These are phyloP conservation scores for Heliconius nattereri DNA, from an alignment of 1,140 invertebrate species.

Conservation along the genomic window DNA sequence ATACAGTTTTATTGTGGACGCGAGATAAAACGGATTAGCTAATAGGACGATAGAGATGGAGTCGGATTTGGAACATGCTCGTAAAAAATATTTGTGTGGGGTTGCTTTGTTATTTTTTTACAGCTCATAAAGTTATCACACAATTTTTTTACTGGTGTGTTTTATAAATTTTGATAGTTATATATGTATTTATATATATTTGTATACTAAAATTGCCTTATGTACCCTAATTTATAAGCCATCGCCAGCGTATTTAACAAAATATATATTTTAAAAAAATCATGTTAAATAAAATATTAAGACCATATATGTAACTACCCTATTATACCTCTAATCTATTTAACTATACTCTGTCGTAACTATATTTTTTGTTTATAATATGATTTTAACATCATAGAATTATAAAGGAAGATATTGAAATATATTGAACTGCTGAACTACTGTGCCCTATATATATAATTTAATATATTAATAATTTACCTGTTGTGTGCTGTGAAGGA, in stretches of 20 bases:
- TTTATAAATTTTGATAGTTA: background rate
- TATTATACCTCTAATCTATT: no score
- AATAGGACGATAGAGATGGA: constrained; percentile 5
- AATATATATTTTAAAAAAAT: no score
- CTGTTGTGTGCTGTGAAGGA: constrained; percentile 72
- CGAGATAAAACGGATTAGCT: constrained; percentile 7
- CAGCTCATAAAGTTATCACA: background rate
- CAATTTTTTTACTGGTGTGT: background rate
- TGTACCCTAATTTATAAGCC: background rate
- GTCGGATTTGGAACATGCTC: constrained; percentile 2
- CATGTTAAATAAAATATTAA: no score
- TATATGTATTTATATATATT: background rate
- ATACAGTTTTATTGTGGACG: constrained; percentile 3
- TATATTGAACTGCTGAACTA: no score
- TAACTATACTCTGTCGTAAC: no score
- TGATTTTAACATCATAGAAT: no score
- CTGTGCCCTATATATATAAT: no score
- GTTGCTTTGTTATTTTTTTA: background rate
- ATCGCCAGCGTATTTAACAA: background rate
- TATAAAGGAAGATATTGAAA: no score
- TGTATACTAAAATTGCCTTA: no score
- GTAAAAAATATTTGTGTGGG: constrained; percentile 12
- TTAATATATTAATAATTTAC: no score
- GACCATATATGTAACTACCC: no score
- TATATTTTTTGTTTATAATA: no score